Conservation (phyloP, 2,888 invertebrate species). For the Cheilosia grossa region DNA sequence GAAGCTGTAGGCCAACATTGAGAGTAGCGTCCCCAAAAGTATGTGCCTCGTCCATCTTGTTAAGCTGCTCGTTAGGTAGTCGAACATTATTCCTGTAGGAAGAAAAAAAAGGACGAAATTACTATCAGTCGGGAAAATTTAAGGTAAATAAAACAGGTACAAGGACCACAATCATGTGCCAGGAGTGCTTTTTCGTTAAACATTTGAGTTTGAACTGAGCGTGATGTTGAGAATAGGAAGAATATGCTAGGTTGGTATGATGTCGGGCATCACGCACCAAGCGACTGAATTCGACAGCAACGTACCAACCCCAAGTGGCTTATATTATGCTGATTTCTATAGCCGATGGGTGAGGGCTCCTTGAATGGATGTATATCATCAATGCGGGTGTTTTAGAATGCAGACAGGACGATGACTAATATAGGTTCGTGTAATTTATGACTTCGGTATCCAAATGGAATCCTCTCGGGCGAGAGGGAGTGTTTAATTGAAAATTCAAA, state of each 20-base stretch:
- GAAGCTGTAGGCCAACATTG: conserved; percentile 91
- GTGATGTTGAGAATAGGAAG: conserved; percentile 14
- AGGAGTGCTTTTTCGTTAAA: not conserved
- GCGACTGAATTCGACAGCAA: conserved; percentile 38
- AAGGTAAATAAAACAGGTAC: not conserved
- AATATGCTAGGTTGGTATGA: not conserved
- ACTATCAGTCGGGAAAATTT: conserved; percentile 14
- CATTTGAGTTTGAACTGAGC: not conserved
- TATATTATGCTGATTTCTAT: conserved; percentile 44
- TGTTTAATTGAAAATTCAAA: conserved; percentile 57
- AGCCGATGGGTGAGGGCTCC: conserved; percentile 18
- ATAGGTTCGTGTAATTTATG: conserved; percentile 44
- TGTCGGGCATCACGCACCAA: conserved; percentile 5
- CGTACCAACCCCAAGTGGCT: conserved; percentile 33
- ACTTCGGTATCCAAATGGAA: conserved; percentile 33
- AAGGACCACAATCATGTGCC: not conserved
- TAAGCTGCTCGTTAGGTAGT: conserved; percentile 86
- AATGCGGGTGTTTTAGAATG: not conserved
- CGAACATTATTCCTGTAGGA: conserved; percentile 89
- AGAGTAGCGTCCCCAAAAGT: conserved; percentile 86
- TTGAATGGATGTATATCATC: not conserved
- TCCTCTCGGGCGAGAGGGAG: conserved; percentile 4
- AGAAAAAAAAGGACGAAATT: conserved; percentile 13
- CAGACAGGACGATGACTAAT: conserved; percentile 1
- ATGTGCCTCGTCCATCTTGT: conserved; percentile 86